phyloP scores from a whole-genome alignment of 1,140 invertebrate species.

The Mya arenaria region DNA sequence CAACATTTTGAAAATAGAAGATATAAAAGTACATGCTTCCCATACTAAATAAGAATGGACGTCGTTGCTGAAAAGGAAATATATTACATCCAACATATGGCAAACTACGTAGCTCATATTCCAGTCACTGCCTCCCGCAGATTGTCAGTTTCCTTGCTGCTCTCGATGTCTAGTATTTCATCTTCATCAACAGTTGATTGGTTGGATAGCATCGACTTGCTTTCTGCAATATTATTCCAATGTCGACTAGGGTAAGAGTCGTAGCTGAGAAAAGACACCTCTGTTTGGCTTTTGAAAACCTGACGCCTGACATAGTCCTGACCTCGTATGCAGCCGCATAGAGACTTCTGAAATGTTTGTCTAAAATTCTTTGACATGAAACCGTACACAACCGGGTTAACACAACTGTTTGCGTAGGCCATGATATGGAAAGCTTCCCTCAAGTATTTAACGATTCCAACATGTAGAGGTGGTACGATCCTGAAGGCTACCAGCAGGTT shows the following conservation, averaged over 20 bases:
- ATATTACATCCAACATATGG: no score
- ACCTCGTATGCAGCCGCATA: constrained; percentile 45
- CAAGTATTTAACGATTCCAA: constrained; percentile 84
- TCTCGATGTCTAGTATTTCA: neutral
- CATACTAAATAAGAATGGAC: no score
- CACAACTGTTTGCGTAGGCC: constrained; percentile 84
- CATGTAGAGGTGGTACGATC: constrained; percentile 82
- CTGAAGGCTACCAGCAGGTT: constrained; percentile 83
- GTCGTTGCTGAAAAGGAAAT: no score
- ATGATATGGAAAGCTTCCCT: constrained; percentile 86
- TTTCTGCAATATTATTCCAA: neutral
- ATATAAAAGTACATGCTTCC: no score
- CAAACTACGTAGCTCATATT: no score
- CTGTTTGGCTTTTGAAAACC: constrained; percentile 41
- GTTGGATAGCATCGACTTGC: constrained; percentile 2
- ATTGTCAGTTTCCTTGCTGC: neutral
- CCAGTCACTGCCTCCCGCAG: neutral
- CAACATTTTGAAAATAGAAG: no score
- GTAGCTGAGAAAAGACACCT: constrained; percentile 12
- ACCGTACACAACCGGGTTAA: constrained; percentile 90
- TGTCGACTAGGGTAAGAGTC: constrained; percentile 6
- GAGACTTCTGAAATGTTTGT: constrained; percentile 57
- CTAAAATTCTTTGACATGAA: constrained; percentile 87
- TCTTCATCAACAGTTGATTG: constrained; percentile 32
- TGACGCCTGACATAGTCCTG: constrained; percentile 40